These are phyloP conservation scores for Strigamia maritima DNA, from an alignment of 2,888 invertebrate genomes.

Conservation along the genomic window DNA sequence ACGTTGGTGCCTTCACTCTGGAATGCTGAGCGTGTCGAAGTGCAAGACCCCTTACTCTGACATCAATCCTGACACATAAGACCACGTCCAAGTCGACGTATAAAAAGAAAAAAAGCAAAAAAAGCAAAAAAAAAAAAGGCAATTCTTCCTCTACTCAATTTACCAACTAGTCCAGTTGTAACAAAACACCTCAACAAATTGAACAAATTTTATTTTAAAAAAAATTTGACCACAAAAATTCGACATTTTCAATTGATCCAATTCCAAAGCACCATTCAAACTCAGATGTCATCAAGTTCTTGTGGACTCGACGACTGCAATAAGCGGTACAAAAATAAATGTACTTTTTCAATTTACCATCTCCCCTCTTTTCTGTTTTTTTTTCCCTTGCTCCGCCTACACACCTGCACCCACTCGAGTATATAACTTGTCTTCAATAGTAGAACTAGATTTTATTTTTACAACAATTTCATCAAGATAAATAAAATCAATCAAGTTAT, in stretches of 20 bases:
- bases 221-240: background rate
- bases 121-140: background rate
- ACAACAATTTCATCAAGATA: background rate
- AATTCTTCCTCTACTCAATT: background rate
- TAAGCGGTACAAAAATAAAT: background rate
- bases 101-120: background rate
- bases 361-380: background rate
- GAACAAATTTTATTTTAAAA: background rate
- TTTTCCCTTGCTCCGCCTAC: background rate
- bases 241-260: background rate
- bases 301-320: constrained; percentile 1
- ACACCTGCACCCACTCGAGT: background rate
- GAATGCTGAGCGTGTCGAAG: constrained; percentile 10
- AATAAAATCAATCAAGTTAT: background rate
- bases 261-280: background rate
- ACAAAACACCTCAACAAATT: background rate
- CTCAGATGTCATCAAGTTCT: background rate
- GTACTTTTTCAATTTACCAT: background rate
- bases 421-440: background rate
- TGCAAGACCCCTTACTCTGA: constrained; percentile 10
- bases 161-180: background rate
- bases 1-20: constrained; percentile 10
- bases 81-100: background rate
- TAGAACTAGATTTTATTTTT: background rate
- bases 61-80: constrained; percentile 1